phyloP scores from a whole-genome alignment of 92 coral and sea anemone species.

The Muricea muricata region DNA sequence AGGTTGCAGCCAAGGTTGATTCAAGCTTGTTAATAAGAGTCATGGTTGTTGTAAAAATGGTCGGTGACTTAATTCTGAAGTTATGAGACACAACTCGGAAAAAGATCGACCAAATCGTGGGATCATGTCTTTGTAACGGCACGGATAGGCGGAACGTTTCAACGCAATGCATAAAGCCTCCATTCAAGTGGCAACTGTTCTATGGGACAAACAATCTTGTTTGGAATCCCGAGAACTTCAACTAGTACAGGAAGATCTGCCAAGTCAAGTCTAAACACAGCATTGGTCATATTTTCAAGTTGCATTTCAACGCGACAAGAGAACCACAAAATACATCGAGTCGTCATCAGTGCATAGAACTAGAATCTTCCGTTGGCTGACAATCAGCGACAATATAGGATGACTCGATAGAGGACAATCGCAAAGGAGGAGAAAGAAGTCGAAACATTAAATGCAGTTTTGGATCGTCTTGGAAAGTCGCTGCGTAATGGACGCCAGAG shows the following conservation, averaged over 20 bases:
- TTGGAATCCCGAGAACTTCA: neutral
- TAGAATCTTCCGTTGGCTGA: too few relatives aligned
- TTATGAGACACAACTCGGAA: neutral
- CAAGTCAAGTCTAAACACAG: neutral
- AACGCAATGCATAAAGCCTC: neutral
- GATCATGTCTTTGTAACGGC: neutral
- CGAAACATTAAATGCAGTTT: too few relatives aligned
- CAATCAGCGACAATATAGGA: too few relatives aligned
- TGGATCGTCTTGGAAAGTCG: conserved; percentile 23
- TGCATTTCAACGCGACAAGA: too few relatives aligned
- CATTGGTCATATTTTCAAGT: neutral
- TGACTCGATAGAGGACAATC: too few relatives aligned
- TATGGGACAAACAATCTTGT: too few relatives aligned
- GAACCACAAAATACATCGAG: too few relatives aligned
- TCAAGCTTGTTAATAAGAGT: neutral
- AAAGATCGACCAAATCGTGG: conserved; percentile 9
- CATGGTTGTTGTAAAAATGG: neutral
- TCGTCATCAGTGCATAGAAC: too few relatives aligned
- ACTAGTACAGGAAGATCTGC: neutral
- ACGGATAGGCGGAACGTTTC: neutral
- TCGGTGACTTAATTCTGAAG: conserved; percentile 11
- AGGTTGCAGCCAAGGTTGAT: too few relatives aligned
- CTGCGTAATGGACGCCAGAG: neutral
- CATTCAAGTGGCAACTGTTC: too few relatives aligned
- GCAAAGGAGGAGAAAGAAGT: too few relatives aligned